These are phyloP conservation scores for Deilephila porcellus DNA, from an alignment of 2,888 invertebrate species.

Conservation along the genomic window DNA sequence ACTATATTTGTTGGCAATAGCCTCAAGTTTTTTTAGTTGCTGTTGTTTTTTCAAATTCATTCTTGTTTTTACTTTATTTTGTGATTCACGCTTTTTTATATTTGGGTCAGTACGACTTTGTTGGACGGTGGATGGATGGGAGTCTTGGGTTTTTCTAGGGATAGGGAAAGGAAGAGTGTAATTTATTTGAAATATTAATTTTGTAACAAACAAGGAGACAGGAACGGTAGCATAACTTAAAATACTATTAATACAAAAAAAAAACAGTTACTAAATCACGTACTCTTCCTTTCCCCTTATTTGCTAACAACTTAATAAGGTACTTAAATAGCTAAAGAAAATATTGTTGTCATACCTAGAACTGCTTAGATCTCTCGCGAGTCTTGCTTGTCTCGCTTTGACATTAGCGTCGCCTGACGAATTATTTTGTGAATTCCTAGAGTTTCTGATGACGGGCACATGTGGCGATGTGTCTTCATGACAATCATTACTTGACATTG, in stretches of 20 bases:
- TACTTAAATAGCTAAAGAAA: slow-evolving; percentile 3
- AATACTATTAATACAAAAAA: slow-evolving; percentile 34
- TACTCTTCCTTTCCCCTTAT: slow-evolving; percentile 83
- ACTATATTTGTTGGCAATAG: slow-evolving; percentile 68
- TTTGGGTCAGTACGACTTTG: slow-evolving; percentile 64
- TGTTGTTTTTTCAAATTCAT: slow-evolving; percentile 65
- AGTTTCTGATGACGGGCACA: slow-evolving; percentile 74
- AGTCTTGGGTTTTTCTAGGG: slow-evolving; percentile 69
- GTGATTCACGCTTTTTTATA: slow-evolving; percentile 51
- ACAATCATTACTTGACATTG: slow-evolving; percentile 75
- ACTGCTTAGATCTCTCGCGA: slow-evolving; percentile 76
- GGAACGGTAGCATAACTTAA: slow-evolving; percentile 58
- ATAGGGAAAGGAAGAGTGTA: slow-evolving; percentile 77
- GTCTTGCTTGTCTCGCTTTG: slow-evolving; percentile 76
- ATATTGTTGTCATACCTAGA: slow-evolving; percentile 61
- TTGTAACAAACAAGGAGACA: slow-evolving; percentile 80
- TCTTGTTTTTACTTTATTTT: slow-evolving; percentile 58
- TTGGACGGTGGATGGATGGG: slow-evolving; percentile 57
- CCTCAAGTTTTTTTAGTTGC: slow-evolving; percentile 74
- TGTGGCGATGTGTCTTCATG: slow-evolving; percentile 73
- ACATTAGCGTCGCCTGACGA: slow-evolving; percentile 74
- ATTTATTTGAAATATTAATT: slow-evolving; percentile 45
- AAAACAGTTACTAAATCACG: slow-evolving; percentile 41
- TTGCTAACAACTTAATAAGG: slow-evolving; percentile 57
- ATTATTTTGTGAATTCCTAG: slow-evolving; percentile 63